Base-by-base conservation (phyloP, 2,113 vertebrate genomes). In the Microtus oregoni region DNA sequence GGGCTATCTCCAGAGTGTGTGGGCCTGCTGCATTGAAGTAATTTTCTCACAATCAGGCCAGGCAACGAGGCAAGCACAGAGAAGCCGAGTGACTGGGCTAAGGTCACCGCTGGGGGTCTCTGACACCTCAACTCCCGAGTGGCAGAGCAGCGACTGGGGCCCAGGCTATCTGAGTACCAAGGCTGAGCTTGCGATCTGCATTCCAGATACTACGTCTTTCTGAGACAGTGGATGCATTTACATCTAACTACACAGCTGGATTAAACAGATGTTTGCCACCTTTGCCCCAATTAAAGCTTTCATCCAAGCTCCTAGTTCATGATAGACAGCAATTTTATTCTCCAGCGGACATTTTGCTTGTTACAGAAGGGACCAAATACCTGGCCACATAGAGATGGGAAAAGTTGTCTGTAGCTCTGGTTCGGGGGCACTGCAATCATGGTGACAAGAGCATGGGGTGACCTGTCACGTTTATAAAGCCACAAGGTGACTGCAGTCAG, bases 1-100 rank as follows among this genome's bases (percentile, higher is more conserved):
- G 72, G 13, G 19, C 9, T 7, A 8, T 41, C 52, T 5, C 0
- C 5, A 76, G 52, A 24, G 17, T 2, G 30, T 28, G 15, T 5
- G 20, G 38, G 52, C 32, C 50, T 22, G 55, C 82, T 63, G 10
- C 2, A 14, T 14, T 75, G 26, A 50, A 78, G 4, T 32, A 41
- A 28, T 44, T 82, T 65, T 4, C 44, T 88, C 35, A 13, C 20
- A 22, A 6, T 73, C 58, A 76, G 61, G 47, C 35, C 35, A 83
- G 41, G 28, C 35, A 86, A 92, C 70, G 70, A 73, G 61, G 28
- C 44, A 73, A 72, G 35, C 32, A 67, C 78, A 19, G n/a, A 44
- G 78, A 79, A 22, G 15, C 26, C 11, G 6, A 70, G 22, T 7
- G 11, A 35, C 52, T 87, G 78, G 13, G 55, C 32, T 72, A 28